phyloP scores from a whole-genome alignment of 1,140 invertebrate genomes.

The Calycopis cecrops region DNA sequence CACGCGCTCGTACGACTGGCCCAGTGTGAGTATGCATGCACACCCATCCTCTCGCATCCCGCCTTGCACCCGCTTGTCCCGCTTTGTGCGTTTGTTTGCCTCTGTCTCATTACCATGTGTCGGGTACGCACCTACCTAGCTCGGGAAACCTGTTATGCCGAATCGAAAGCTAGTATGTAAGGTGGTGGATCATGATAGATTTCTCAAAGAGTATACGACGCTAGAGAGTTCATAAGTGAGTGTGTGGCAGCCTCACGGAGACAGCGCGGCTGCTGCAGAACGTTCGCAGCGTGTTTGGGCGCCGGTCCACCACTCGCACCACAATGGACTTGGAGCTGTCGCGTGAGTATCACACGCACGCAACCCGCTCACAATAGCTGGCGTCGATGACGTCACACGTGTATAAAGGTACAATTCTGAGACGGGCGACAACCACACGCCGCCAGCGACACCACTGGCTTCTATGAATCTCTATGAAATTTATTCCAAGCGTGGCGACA shows the following conservation, averaged over 20 bases:
- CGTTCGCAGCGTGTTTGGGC: conserved; percentile 92
- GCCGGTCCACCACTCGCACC: conserved; percentile 85
- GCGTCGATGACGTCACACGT: conserved; percentile 1
- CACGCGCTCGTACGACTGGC: conserved; percentile 90
- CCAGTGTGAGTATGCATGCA: conserved; percentile 85
- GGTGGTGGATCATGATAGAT: conserved; percentile 2
- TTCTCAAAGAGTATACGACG: neutral
- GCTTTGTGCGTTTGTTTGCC: conserved; percentile 20
- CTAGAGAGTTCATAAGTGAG: conserved; percentile 27
- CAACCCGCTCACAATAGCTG: conserved; percentile 56
- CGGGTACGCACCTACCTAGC: neutral
- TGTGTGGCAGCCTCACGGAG: conserved; percentile 90
- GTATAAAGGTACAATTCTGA: too few species aligned
- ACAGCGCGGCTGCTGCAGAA: conserved; percentile 95
- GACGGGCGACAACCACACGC: too few species aligned
- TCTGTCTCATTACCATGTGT: conserved; percentile 5
- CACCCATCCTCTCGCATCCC: conserved; percentile 33
- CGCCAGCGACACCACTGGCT: too few species aligned
- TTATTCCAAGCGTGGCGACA: too few species aligned
- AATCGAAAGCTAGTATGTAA: conserved; percentile 3
- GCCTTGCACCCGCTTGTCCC: conserved; percentile 12
- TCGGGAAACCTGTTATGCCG: conserved; percentile 15
- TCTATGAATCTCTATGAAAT: too few species aligned
- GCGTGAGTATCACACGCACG: conserved; percentile 82
- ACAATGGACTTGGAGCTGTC: conserved; percentile 91